Evolutionary conservation across 92 coral and sea anemone genomes (phyloP).

Genomic region (Diadumene lineata): DNA sequence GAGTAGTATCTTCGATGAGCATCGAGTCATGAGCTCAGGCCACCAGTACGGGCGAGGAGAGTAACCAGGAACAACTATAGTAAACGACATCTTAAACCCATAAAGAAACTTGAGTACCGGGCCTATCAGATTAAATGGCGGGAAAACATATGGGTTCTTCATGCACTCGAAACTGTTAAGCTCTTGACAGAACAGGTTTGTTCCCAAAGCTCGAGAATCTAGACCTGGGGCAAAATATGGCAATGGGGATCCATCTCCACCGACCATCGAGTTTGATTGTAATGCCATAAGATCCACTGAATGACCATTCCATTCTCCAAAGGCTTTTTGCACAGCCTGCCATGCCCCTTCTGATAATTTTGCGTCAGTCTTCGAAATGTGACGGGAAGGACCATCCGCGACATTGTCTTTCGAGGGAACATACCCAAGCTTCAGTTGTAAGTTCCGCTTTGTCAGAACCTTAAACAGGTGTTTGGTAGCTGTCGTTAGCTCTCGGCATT

Average conservation of each 20-base stretch:
- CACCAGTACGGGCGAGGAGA: constrained; percentile 59
- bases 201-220: constrained; percentile 34
- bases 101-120: constrained; percentile 32
- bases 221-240: constrained; percentile 49
- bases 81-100: constrained; percentile 9
- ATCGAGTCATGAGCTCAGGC: constrained; percentile 16
- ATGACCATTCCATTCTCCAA: constrained; percentile 41
- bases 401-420: constrained; percentile 31
- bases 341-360: constrained; percentile 23
- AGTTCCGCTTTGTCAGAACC: background rate
- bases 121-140: constrained; percentile 35
- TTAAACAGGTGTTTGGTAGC: constrained; percentile 17
- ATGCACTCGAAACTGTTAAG: background rate
- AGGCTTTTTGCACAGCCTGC: constrained; percentile 26
- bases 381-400: constrained; percentile 43
- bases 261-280: constrained; percentile 39
- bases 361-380: constrained; percentile 9
- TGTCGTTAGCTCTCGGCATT: constrained; percentile 14
- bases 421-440: constrained; percentile 12
- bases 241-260: constrained; percentile 27
- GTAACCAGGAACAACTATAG: constrained; percentile 30
- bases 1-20: background rate
- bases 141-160: constrained; percentile 46
- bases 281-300: constrained; percentile 53
- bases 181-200: constrained; percentile 30